Percentiles rank a stretch among this genome's conserved stretches.
Conservation (phyloP, 1,140 invertebrate species). For the Doryteuthis pealeii region DNA sequence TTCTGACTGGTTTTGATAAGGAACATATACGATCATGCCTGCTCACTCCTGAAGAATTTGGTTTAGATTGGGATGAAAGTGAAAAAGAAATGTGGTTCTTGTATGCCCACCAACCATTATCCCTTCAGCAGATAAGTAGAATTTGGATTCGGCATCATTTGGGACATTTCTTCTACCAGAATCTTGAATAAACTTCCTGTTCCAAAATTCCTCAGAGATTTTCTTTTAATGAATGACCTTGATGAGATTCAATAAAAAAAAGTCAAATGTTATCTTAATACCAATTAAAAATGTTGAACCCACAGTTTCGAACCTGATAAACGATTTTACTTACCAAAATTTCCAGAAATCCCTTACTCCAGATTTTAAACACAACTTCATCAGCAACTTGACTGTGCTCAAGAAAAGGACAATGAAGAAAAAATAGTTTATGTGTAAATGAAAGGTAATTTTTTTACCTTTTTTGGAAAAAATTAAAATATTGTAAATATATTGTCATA, state of each 20-base stretch:
- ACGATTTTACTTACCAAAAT: too few species aligned
- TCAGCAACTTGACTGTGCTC: too few species aligned
- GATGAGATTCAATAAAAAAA: slow-evolving; percentile 30
- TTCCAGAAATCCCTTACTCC: too few species aligned
- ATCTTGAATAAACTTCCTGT: slow-evolving; percentile 34
- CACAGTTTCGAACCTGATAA: too few species aligned
- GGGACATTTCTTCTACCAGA: slow-evolving; percentile 32
- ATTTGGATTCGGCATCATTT: slow-evolving; percentile 43
- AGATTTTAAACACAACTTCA: too few species aligned
- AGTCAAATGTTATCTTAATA: too few species aligned
- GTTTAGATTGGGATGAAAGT: background rate
- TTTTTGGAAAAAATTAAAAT: too few species aligned
- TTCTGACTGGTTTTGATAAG: slow-evolving; percentile 43
- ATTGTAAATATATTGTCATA: too few species aligned
- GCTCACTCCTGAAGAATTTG: slow-evolving; percentile 14
- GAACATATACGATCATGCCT: slow-evolving; percentile 33
- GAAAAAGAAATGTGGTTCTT: slow-evolving; percentile 37
- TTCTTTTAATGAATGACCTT: slow-evolving; percentile 39
- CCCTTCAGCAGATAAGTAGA: slow-evolving; percentile 35
- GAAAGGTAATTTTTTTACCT: too few species aligned
- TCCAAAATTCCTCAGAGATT: slow-evolving; percentile 39
- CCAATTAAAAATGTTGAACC: too few species aligned
- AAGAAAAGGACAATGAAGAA: too few species aligned
- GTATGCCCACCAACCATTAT: slow-evolving; percentile 31
- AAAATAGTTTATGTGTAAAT: too few species aligned